Percentiles rank a stretch among this genome's conserved stretches.
phyloP scores from a whole-genome alignment of 2,888 invertebrate genomes.

The Pollenia angustigena region DNA sequence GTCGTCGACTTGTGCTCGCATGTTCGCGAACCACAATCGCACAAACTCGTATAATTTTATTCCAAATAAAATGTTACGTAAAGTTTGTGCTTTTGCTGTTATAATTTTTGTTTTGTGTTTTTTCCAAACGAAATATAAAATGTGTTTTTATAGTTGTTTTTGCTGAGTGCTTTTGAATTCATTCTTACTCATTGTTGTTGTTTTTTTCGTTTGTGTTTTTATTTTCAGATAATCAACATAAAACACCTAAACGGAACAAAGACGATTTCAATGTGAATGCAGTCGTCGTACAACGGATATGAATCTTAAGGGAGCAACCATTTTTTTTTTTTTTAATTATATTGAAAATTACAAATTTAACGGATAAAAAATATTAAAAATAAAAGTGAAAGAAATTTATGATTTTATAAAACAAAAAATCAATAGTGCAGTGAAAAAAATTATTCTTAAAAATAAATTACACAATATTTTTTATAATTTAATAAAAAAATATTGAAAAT shows the following conservation, averaged over 20 bases:
- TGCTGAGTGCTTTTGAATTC: constrained; percentile 23
- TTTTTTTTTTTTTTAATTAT: constrained; percentile 40
- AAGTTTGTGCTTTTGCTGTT: constrained; percentile 50
- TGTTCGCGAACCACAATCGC: neutral
- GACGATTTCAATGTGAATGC: constrained; percentile 61
- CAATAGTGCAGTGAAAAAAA: constrained; percentile 42
- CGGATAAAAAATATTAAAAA: constrained; percentile 31
- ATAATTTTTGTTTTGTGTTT: constrained; percentile 58
- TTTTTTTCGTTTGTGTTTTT: constrained; percentile 50
- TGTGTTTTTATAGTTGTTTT: neutral
- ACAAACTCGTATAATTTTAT: constrained; percentile 8
- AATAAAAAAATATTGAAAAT: constrained; percentile 8
- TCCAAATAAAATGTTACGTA: constrained; percentile 64
- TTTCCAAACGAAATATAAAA: constrained; percentile 63
- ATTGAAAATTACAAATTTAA: constrained; percentile 39
- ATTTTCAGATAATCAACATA: constrained; percentile 75
- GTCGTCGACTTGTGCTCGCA: neutral
- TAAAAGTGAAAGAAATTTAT: constrained; percentile 32
- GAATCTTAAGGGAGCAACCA: constrained; percentile 54
- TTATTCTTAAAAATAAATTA: constrained; percentile 18
- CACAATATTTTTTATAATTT: constrained; percentile 28
- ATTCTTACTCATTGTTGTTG: constrained; percentile 39
- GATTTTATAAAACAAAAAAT: constrained; percentile 12
- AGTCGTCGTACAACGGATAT: constrained; percentile 64
- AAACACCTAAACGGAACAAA: constrained; percentile 69